Base-by-base conservation (phyloP, 2,888 invertebrate species). In the Hyles lineata region DNA sequence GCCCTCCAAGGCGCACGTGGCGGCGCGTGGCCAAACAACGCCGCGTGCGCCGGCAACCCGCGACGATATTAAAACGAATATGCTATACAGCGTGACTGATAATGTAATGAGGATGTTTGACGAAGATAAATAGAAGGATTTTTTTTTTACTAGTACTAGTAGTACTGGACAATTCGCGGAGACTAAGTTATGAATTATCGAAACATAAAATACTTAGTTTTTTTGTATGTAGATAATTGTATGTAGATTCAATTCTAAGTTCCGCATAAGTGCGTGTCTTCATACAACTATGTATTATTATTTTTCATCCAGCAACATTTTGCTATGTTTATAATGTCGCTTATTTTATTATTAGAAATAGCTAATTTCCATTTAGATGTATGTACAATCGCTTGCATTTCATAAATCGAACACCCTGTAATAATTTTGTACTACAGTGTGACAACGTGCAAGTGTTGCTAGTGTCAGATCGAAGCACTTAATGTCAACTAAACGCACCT, bases 41-140 rank as follows among this genome's bases (percentile, higher is more conserved):
- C 72, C 89, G 87, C 92, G 91, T 90, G 92, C 84, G 86, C 80
- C 78, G 79, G 90, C 92, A 92, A 87, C 85, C 79, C 80, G 76
- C 79, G 74, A 73, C 77, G 77, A 90, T 91, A 93, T 93, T 93
- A 92, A 90, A 90, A 87, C 79, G 85, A 90, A 91, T 90, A 90
- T 88, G 88, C 83, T 89, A 85, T 77, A 75, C 61, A 75, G 73
- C 72, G 50, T 70, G 72, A 35, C 62, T 70, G 55, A 67, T 67
- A 43, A 11, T 21, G 23, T 23, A 50, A 21, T 67, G 21, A 23
- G 50, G 50, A 50, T 21, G 32, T 62, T 19, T 32, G 43, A 67
- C 21, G 15, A 1, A 60, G 61, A 61, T 29, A 61, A 29, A 59
- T 21, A 21, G 59, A 4, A 59, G 21, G 21, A 23, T n/a, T 0